A percentile compares a stretch with the other conserved stretches of the same genome.
These are phyloP conservation scores for Phacellophora camtschatica DNA, from an alignment of 30 jellyfish, hydroid and myxozoan genomes.

Conservation along the genomic window DNA sequence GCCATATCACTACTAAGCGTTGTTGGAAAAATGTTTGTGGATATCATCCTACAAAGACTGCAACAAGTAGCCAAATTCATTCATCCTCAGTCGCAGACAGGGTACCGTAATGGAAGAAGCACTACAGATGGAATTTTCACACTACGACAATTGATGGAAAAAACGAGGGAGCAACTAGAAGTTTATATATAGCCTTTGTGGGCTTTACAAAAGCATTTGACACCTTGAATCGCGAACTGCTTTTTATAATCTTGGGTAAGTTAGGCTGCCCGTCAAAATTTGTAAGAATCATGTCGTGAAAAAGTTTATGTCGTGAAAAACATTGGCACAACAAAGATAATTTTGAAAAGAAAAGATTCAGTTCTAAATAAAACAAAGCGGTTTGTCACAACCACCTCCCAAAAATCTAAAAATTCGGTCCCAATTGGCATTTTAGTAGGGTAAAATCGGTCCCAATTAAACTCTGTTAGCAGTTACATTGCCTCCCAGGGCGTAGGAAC, in stretches of 20 bases:
- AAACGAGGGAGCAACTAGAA: constrained; percentile 21
- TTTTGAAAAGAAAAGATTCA: too few species aligned
- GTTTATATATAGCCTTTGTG: constrained; percentile 66
- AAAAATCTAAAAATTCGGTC: too few species aligned
- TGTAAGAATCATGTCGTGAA: constrained; percentile 39
- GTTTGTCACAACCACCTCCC: too few species aligned
- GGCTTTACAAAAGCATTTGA: constrained; percentile 74
- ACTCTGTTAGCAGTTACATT: too few species aligned
- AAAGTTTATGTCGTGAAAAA: too few species aligned
- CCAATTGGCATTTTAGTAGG: too few species aligned
- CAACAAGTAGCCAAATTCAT: constrained; percentile 35
- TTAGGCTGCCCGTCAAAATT: constrained; percentile 74
- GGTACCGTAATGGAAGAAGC: constrained; percentile 73
- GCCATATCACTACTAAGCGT: constrained; percentile 55
- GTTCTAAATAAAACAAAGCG: too few species aligned
- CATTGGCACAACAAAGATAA: too few species aligned
- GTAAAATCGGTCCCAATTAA: too few species aligned
- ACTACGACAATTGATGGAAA: constrained; percentile 51
- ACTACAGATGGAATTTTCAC: constrained; percentile 62
- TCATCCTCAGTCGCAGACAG: constrained; percentile 64
- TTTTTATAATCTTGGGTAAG: constrained; percentile 17
- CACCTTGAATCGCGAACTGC: constrained; percentile 53
- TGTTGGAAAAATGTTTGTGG: constrained; percentile 42
- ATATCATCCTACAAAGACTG: constrained; percentile 30
- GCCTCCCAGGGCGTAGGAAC: too few species aligned